phyloP scores from a whole-genome alignment of 2,113 vertebrate species.

The Thamnophis sirtalis region DNA sequence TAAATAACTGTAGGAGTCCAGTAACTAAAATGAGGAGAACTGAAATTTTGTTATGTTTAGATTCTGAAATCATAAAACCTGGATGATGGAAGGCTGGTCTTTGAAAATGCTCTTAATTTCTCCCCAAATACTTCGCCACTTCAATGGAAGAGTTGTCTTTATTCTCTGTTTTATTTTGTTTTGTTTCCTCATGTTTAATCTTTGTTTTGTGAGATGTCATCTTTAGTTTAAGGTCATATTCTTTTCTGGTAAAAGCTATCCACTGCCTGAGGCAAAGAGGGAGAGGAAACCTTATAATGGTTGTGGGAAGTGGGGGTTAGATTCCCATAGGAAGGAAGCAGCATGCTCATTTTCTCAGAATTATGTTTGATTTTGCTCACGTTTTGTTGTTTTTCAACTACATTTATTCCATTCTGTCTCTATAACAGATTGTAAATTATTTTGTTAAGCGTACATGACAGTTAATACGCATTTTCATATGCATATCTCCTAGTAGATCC shows the following conservation, averaged over 20 bases:
- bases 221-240: background rate
- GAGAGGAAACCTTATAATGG: background rate
- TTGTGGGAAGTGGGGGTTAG: background rate
- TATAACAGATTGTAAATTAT: background rate
- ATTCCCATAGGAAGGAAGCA: conserved; percentile 16
- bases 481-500: background rate
- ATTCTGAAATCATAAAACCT: background rate
- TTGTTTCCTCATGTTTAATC: background rate
- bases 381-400: background rate
- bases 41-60: background rate
- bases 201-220: background rate
- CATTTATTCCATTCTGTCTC: background rate
- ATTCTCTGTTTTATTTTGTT: background rate
- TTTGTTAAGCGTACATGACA: background rate
- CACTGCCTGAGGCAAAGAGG: background rate
- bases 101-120: background rate
- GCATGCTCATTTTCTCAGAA: background rate
- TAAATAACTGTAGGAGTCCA: background rate
- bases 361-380: background rate
- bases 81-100: background rate
- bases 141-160: background rate
- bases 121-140: background rate
- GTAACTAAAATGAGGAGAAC: background rate
- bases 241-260: background rate
- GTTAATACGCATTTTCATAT: background rate